These are phyloP conservation scores for Anisognathus igniventris DNA, from an alignment of 2,797 vertebrate genomes.

Conservation along the genomic window DNA sequence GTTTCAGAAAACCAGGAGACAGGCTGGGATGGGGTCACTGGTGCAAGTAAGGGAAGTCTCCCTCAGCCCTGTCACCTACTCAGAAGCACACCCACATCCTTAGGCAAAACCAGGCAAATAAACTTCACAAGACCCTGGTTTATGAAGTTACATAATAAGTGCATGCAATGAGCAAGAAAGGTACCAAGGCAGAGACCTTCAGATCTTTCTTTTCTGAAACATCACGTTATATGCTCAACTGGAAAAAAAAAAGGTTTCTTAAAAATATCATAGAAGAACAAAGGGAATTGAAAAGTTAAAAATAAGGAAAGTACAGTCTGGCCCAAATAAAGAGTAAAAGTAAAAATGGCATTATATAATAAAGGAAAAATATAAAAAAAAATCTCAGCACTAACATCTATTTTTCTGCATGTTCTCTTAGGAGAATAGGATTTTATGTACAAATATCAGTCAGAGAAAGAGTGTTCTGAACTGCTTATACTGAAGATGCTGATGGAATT, in stretches of 20 bases:
- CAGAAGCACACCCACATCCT: neutral
- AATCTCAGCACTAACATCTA: neutral
- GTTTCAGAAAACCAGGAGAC: neutral
- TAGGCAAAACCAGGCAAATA: neutral
- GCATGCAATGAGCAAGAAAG: neutral
- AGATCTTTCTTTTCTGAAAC: neutral
- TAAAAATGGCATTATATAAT: conserved; percentile 28
- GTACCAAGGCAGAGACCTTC: neutral
- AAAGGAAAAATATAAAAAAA: neutral
- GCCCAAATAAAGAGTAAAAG: conserved; percentile 15
- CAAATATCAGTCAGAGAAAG: neutral
- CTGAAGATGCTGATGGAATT: neutral
- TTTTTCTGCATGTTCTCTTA: neutral
- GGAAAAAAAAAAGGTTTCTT: neutral
- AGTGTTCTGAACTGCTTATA: neutral
- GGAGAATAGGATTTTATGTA: neutral
- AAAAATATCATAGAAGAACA: conserved; percentile 14
- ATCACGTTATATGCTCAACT: neutral
- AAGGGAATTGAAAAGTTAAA: conserved; percentile 43
- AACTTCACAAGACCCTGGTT: neutral
- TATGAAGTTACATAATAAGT: neutral
- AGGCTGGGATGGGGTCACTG: neutral
- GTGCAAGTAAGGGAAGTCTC: neutral
- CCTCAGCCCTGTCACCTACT: neutral
- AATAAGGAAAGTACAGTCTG: conserved; percentile 31